These are phyloP conservation scores for Lasioglossum villosulum DNA, from an alignment of 2,888 invertebrate species.

Conservation along the genomic window DNA sequence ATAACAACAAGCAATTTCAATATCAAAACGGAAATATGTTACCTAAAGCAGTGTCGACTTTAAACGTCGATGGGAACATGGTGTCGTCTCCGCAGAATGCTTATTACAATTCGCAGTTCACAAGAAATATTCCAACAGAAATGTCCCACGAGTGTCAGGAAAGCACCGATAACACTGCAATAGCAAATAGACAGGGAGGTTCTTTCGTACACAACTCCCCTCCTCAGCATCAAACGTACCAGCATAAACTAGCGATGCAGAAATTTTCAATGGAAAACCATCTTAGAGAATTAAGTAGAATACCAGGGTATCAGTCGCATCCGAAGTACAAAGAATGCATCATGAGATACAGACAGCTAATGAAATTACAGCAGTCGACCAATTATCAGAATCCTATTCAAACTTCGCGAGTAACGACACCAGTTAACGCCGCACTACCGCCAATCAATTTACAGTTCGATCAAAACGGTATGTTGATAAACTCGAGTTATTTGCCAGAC, in stretches of 20 bases:
- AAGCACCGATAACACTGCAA: constrained; percentile 48
- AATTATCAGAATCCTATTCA: constrained; percentile 78
- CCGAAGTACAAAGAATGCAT: constrained; percentile 82
- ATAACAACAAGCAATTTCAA: constrained; percentile 69
- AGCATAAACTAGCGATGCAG: constrained; percentile 81
- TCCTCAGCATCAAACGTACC: constrained; percentile 77
- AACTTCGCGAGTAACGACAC: constrained; percentile 39
- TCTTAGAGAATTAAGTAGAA: constrained; percentile 76
- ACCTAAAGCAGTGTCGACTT: constrained; percentile 66
- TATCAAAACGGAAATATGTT: constrained; percentile 72
- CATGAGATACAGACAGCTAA: constrained; percentile 77
- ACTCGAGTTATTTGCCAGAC: constrained; percentile 77
- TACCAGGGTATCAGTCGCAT: constrained; percentile 81
- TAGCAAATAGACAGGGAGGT: constrained; percentile 64
- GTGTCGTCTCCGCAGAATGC: constrained; percentile 70
- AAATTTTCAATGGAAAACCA: constrained; percentile 79
- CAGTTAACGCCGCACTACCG: constrained; percentile 64
- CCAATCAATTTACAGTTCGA: constrained; percentile 83
- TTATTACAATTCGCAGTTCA: constrained; percentile 74
- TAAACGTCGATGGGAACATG: constrained; percentile 63
- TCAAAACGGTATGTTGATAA: constrained; percentile 82
- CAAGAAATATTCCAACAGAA: constrained; percentile 71
- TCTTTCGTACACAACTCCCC: constrained; percentile 60
- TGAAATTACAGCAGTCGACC: constrained; percentile 78
- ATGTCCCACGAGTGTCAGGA: constrained; percentile 74